A percentile compares a stretch with the other conserved stretches of the same genome.
Evolutionary conservation across 2,888 invertebrate genomes (phyloP).

Genomic region (Coenonympha glycerion): DNA sequence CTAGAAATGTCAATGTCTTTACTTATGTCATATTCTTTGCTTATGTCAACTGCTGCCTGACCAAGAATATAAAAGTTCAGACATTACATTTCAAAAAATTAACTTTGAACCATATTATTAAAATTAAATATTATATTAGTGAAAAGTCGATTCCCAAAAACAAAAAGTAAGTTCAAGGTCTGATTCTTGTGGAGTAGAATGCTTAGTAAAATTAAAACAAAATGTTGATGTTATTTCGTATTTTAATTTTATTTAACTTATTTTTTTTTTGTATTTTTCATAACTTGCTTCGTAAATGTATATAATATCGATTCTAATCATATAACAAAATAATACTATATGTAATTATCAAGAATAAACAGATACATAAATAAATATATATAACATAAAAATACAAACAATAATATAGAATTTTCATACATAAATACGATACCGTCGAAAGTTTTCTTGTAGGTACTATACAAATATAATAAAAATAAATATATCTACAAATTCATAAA

Average conservation of each 20-base stretch:
- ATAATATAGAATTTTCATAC: slow-evolving; percentile 28
- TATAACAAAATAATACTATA: slow-evolving; percentile 48
- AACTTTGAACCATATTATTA: too few species aligned
- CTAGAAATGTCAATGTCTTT: too few species aligned
- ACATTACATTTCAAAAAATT: too few species aligned
- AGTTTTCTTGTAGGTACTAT: slow-evolving; percentile 24
- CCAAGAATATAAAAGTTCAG: too few species aligned
- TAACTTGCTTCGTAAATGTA: slow-evolving; percentile 38
- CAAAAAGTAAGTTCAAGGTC: too few species aligned
- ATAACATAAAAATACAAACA: slow-evolving; percentile 29
- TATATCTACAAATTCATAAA: slow-evolving; percentile 16
- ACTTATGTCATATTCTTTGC: too few species aligned
- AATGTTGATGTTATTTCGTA: background rate
- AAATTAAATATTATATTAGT: too few species aligned
- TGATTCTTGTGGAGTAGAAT: too few species aligned
- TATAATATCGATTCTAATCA: slow-evolving; percentile 45
- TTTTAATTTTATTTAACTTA: slow-evolving; percentile 23
- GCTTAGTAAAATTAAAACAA: background rate
- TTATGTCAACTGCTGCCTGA: background rate
- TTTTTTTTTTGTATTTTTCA: slow-evolving; percentile 38
- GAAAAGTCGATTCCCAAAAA: too few species aligned
- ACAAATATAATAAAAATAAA: slow-evolving; percentile 13
- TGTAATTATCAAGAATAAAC: slow-evolving; percentile 29
- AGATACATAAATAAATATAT: slow-evolving; percentile 32
- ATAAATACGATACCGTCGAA: slow-evolving; percentile 38